Evolutionary conservation across 1,140 invertebrate genomes (phyloP).

Genomic region (Zaprionus capensis): DNA sequence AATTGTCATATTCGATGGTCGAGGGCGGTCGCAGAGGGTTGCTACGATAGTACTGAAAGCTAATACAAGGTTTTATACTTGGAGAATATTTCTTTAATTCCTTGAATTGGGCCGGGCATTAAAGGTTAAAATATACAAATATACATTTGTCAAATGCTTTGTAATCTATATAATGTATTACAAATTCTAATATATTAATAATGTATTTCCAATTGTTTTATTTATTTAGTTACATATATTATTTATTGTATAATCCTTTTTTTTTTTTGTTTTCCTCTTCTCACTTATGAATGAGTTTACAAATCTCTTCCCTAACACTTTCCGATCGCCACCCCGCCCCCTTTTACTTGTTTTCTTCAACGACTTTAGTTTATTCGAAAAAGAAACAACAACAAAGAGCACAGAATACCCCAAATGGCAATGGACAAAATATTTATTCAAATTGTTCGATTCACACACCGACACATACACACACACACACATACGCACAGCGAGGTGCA

Average conservation of each 20-base stretch:
- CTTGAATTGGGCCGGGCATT: no score
- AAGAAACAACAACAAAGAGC: conserved; percentile 13
- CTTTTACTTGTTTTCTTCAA: conserved; percentile 6
- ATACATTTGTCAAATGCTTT: no score
- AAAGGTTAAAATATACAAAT: no score
- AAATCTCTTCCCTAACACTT: background rate
- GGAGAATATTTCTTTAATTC: no score
- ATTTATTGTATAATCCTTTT: no score
- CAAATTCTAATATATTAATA: no score
- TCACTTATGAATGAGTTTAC: no score
- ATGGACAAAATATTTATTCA: conserved; percentile 82
- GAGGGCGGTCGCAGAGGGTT: conserved; percentile 38
- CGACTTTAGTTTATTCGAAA: conserved; percentile 30
- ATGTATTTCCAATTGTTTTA: no score
- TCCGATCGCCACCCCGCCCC: background rate
- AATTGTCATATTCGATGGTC: conserved; percentile 55
- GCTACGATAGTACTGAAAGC: conserved; percentile 13
- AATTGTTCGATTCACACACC: conserved; percentile 70
- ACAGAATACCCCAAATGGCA: conserved; percentile 77
- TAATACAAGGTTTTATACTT: background rate
- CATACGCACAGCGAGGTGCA: conserved; percentile 23
- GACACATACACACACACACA: conserved; percentile 48
- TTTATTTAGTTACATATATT: no score
- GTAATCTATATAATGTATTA: no score
- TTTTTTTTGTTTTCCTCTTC: background rate